Percentiles rank a stretch among this genome's conserved stretches.
These are phyloP conservation scores for Muraenolepis orangiensis DNA, from an alignment of 2,797 vertebrate species.

Conservation along the genomic window DNA sequence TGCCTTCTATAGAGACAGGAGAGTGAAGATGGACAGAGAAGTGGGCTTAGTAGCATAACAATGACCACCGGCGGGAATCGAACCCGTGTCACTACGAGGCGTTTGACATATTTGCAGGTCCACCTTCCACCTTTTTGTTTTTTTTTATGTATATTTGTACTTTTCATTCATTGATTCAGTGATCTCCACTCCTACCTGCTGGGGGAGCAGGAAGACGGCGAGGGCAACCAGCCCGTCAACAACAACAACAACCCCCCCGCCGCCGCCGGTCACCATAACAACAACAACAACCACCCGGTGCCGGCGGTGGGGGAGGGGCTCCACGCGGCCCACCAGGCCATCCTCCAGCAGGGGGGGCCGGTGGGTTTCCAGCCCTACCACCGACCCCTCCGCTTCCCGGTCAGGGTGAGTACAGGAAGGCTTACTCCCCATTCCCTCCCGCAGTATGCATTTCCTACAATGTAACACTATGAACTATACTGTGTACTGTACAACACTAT, in stretches of 20 bases:
- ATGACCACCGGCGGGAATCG: too few relatives aligned
- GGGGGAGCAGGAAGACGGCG: constrained; percentile 95
- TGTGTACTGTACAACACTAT: too few relatives aligned
- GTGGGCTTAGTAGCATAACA: too few relatives aligned
- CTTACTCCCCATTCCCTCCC: neutral
- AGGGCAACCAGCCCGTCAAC: constrained; percentile 88
- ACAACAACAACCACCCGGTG: constrained; percentile 88
- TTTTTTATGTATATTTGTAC: neutral
- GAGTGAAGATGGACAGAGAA: too few relatives aligned
- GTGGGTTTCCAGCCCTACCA: constrained; percentile 98
- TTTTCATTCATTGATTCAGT: constrained; percentile 58
- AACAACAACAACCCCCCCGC: constrained; percentile 89
- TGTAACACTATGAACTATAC: too few relatives aligned
- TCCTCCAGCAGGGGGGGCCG: constrained; percentile 95
- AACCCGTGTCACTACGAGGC: too few relatives aligned
- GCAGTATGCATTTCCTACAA: too few relatives aligned
- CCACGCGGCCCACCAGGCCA: constrained; percentile 97
- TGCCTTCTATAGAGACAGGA: too few relatives aligned
- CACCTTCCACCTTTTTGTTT: constrained; percentile 63
- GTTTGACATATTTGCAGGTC: too few relatives aligned
- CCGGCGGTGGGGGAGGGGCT: constrained; percentile 94
- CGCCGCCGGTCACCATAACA: constrained; percentile 84
- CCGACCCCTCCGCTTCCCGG: constrained; percentile 89
- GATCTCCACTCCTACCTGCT: constrained; percentile 98
- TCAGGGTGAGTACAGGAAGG: constrained; percentile 87